These are phyloP conservation scores for Coelopa frigida DNA, from an alignment of 1,140 invertebrate genomes.

Conservation along the genomic window DNA sequence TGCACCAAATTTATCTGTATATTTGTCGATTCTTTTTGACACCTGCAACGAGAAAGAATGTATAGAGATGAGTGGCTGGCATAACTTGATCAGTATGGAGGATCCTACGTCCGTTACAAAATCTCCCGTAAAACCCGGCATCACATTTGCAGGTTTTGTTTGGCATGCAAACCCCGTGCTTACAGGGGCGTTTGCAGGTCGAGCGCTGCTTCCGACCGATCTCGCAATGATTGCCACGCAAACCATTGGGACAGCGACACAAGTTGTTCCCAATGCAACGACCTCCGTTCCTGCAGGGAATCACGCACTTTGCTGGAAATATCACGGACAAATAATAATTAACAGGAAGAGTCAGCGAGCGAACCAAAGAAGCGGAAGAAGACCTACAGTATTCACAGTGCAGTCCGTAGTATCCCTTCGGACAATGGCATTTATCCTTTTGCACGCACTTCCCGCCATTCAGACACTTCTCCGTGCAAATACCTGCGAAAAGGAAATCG, in stretches of 20 bases:
- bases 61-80: not conserved
- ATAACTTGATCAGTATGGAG: conserved; percentile 8
- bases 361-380: not conserved
- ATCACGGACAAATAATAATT: not conserved
- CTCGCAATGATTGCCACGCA: conserved; percentile 79
- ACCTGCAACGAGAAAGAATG: conserved; percentile 7
- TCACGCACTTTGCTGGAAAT: conserved; percentile 72
- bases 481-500: conserved; percentile 56
- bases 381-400: conserved; percentile 88
- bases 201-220: conserved; percentile 63
- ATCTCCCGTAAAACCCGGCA: conserved; percentile 30
- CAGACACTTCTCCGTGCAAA: conserved; percentile 81
- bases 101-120: conserved; percentile 36
- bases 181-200: conserved; percentile 61
- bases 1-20: too few relatives aligned
- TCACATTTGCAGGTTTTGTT: conserved; percentile 59
- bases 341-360: not conserved
- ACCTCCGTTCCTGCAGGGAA: conserved; percentile 79
- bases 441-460: conserved; percentile 93
- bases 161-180: conserved; percentile 61
- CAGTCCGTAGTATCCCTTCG: conserved; percentile 81
- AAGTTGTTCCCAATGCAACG: conserved; percentile 76
- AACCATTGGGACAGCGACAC: conserved; percentile 70
- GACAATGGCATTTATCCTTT: conserved; percentile 84
- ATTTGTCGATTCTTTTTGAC: conserved; percentile 13